Conservation (phyloP, 2,113 vertebrate genomes). For the Cercocebus atys region DNA sequence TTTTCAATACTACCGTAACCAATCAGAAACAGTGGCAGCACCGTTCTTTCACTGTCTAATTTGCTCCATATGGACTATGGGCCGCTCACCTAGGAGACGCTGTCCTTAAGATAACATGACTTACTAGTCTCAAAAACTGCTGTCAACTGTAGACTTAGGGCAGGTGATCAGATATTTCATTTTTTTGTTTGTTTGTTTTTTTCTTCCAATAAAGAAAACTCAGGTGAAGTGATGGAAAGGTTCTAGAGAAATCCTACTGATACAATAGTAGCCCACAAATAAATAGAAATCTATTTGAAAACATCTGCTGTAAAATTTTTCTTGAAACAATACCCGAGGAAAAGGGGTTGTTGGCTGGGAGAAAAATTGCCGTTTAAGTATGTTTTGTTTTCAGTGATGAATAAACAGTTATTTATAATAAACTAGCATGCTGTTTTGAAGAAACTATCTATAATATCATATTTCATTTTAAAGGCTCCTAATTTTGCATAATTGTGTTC, state of each 20-base stretch:
- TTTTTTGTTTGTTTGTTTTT: not conserved
- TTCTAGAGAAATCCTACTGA: not conserved
- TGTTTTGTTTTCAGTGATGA: not conserved
- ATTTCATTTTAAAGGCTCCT: not conserved
- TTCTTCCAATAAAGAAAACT: constrained; percentile 8
- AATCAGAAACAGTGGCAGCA: constrained; percentile 83
- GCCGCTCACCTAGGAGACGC: constrained; percentile 46
- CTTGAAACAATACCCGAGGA: not conserved
- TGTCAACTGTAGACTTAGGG: constrained; percentile 44
- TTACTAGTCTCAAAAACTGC: not conserved
- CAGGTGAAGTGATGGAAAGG: not conserved
- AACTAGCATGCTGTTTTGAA: not conserved
- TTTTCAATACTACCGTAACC: constrained; percentile 82
- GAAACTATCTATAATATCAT: not conserved
- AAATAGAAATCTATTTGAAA: not conserved
- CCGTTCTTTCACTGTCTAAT: constrained; percentile 79
- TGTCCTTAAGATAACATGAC: not conserved
- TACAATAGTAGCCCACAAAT: not conserved
- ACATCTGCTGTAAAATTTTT: not conserved
- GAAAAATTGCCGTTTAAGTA: not conserved
- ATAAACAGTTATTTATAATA: not conserved
- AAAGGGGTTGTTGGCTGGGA: not conserved
- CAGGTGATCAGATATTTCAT: constrained; percentile 72
- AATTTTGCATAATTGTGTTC: not conserved
- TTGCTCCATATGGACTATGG: constrained; percentile 78